Base-by-base conservation (phyloP, 2,888 invertebrate species). In the Platycheirus albimanus region DNA sequence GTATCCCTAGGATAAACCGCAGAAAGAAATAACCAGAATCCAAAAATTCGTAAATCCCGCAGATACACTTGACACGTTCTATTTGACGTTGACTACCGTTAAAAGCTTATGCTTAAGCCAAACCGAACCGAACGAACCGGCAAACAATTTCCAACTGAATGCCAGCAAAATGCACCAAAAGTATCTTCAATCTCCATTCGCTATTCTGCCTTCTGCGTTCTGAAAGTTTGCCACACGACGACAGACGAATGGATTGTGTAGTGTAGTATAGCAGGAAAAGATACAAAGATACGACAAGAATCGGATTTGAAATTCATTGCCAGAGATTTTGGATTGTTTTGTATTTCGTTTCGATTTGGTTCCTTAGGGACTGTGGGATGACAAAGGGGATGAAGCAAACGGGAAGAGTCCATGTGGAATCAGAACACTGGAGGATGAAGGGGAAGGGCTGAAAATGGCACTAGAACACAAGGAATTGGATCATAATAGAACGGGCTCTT, bases 71-170 rank as follows among this genome's bases (percentile, higher is more conserved):
- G 17, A 41, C 38, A n/a, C n/a, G n/a, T n/a, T n/a, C n/a, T n/a
- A n/a, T n/a, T n/a, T n/a, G 49, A 51, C 17, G 20, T 7, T 17
- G 3, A 56, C 45, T 19, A 38, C 58, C 58, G 58, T 33, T 19
- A 51, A 45, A n/a, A n/a, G 13, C 63, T 28, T n/a, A n/a, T 3
- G 3, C 10, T 4, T 4, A 24, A 24, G 5, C 24, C 36, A 8
- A 13, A 70, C 83, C 83, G 63, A 72, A 77, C 78, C 78, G 78
- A 58, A 58, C 58, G 24, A 41, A 83, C 83, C 83, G 83, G 83
- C 83, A 78, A 83, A 72, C 78, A 52, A 78, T 58, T 74, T 83
- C 52, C 54, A 83, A 83, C 83, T 83, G 69, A 83, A 78, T 17
- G 19, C 81, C 45, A 66, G 47, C 36, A 52, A 38, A 77, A 61